Evolutionary conservation across 2,888 invertebrate species (phyloP).

Genomic region (Axea sp.): DNA sequence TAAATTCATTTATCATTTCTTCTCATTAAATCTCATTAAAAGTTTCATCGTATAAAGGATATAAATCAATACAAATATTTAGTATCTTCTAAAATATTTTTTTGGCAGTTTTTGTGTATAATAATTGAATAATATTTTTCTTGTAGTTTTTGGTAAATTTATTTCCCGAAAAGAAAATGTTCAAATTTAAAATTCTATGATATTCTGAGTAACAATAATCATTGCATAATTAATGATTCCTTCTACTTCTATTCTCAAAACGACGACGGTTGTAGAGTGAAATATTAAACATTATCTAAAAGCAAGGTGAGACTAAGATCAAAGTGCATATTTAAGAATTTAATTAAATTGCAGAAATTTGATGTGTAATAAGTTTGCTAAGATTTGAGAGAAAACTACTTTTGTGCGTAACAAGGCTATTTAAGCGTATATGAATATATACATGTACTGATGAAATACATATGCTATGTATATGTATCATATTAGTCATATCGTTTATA

Average conservation of each 20-base stretch:
- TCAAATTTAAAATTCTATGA: constrained; percentile 16
- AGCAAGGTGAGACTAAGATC: constrained; percentile 36
- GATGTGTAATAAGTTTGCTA: constrained; percentile 28
- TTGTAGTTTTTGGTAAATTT: too few species aligned
- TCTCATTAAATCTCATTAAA: too few species aligned
- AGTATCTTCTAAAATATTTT: too few species aligned
- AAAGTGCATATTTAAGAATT: constrained; percentile 39
- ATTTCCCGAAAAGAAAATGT: constrained; percentile 20
- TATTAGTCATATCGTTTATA: constrained; percentile 3
- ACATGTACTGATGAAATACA: constrained; percentile 1
- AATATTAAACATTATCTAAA: constrained; percentile 40
- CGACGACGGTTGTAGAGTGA: constrained; percentile 23
- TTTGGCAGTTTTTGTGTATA: too few species aligned
- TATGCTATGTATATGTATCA: too few species aligned
- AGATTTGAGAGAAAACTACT: constrained; percentile 23
- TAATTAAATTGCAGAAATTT: constrained; percentile 20
- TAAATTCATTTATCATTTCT: too few species aligned
- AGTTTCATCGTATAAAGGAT: too few species aligned
- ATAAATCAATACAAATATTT: too few species aligned
- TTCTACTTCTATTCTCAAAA: constrained; percentile 29
- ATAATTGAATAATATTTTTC: too few species aligned
- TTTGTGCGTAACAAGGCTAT: constrained; percentile 24
- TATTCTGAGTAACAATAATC: constrained; percentile 22
- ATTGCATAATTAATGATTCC: constrained; percentile 32
- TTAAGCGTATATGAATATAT: constrained; percentile 25